phyloP scores from a whole-genome alignment of 2,888 invertebrate species.

The Nephrotoma flavescens region DNA sequence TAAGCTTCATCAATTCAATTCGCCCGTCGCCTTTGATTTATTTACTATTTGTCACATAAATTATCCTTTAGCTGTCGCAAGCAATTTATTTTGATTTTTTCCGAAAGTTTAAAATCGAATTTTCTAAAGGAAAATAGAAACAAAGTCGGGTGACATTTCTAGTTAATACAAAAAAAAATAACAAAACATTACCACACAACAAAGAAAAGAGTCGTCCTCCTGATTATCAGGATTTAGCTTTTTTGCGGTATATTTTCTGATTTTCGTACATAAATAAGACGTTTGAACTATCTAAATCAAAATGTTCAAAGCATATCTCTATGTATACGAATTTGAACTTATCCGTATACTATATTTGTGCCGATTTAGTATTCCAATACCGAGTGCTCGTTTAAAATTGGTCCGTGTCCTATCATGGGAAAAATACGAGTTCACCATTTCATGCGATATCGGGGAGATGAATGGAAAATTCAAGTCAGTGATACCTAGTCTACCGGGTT shows the following conservation, averaged over 20 bases:
- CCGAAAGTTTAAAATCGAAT: background rate
- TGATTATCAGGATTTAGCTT: background rate
- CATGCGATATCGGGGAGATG: no score
- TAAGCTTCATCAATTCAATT: background rate
- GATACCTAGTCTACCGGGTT: no score
- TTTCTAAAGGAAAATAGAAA: background rate
- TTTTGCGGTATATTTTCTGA: background rate
- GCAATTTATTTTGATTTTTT: background rate
- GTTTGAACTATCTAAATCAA: background rate
- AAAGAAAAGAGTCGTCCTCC: background rate
- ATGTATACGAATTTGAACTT: background rate
- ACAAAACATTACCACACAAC: background rate
- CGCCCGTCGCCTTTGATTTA: background rate
- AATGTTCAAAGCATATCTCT: background rate
- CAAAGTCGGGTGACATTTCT: background rate
- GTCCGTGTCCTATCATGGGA: no score
- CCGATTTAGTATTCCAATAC: background rate
- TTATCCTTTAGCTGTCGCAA: background rate
- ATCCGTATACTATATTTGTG: background rate
- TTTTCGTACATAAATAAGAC: background rate
- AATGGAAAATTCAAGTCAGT: no score
- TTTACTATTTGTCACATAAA: background rate
- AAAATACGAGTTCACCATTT: no score
- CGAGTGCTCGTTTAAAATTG: no score
- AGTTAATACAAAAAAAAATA: background rate